Evolutionary conservation across 2,113 vertebrate species (phyloP).

Genomic region (Dicrurus megarhynchus): DNA sequence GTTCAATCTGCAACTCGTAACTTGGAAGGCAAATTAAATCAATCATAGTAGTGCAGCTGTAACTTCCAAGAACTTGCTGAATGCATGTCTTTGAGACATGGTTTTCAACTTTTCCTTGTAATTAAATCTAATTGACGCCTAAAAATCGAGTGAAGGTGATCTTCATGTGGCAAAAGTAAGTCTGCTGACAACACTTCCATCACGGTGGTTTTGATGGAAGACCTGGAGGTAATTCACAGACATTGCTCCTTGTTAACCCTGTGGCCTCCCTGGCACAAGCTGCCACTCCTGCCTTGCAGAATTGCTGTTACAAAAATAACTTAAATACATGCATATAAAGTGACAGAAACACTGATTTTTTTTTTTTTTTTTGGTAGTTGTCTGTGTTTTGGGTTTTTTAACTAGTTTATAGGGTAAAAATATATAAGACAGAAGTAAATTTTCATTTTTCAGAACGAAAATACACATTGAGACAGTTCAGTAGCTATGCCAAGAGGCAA

Average conservation of each 20-base stretch:
- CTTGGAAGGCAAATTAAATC: not conserved
- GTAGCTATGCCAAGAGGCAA: constrained; percentile 68
- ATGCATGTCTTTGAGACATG: fast-evolving
- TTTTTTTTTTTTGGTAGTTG: not conserved
- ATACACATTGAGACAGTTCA: not conserved
- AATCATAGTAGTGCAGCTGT: fast-evolving
- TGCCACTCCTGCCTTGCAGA: not conserved
- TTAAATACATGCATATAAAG: not conserved
- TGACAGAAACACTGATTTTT: not conserved
- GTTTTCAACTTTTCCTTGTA: fast-evolving
- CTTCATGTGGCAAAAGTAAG: fast-evolving
- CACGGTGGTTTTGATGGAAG: not conserved
- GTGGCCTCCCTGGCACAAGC: fast-evolving
- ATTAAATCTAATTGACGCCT: not conserved
- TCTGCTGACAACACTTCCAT: fast-evolving
- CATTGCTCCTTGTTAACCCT: not conserved
- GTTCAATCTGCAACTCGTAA: fast-evolving
- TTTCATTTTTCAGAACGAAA: not conserved
- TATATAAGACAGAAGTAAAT: not conserved
- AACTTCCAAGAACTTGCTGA: fast-evolving
- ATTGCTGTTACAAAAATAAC: not conserved
- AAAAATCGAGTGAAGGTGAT: not conserved
- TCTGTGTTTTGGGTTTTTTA: not conserved
- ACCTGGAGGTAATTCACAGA: not conserved
- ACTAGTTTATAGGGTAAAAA: not conserved